Conservation (phyloP, 2,888 invertebrate genomes). For the Diachrysia chrysitis region DNA sequence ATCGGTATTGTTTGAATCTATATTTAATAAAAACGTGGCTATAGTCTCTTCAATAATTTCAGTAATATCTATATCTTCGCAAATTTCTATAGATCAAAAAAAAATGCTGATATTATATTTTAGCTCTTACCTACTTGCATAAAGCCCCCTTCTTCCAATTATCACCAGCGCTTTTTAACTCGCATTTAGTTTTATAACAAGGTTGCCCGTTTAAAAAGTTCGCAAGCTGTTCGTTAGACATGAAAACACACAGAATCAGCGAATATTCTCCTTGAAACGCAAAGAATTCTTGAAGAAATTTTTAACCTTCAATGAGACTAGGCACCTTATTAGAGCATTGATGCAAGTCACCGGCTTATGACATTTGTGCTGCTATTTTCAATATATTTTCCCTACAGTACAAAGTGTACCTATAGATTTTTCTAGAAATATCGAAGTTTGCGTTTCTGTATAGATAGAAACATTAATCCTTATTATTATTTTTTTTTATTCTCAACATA, state of each 20-base stretch:
- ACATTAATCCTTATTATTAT: no score
- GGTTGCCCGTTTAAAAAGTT: slow-evolving; percentile 31
- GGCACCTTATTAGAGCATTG: slow-evolving; percentile 31
- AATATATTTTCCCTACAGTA: not conserved
- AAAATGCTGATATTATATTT: not conserved
- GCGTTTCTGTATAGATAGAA: no score
- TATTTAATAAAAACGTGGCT: no score
- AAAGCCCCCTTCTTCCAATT: not conserved
- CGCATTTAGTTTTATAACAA: slow-evolving; percentile 25
- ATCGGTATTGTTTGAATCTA: no score
- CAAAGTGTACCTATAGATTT: not conserved
- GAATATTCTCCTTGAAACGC: slow-evolving; percentile 21
- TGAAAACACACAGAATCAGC: slow-evolving; percentile 27
- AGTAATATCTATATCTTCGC: not conserved
- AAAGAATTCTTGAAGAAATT: slow-evolving; percentile 23
- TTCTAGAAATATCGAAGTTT: no score
- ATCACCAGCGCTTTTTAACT: slow-evolving; percentile 11
- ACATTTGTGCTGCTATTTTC: slow-evolving; percentile 7
- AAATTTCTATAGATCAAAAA: not conserved
- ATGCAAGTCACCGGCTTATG: slow-evolving; percentile 6
- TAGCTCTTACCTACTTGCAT: no score
- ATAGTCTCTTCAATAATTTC: no score
- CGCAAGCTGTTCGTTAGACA: slow-evolving; percentile 37
- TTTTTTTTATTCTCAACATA: no score
- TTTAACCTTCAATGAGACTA: slow-evolving; percentile 23